Base-by-base conservation (phyloP, 2,888 invertebrate species). In the Desoria tigrina region DNA sequence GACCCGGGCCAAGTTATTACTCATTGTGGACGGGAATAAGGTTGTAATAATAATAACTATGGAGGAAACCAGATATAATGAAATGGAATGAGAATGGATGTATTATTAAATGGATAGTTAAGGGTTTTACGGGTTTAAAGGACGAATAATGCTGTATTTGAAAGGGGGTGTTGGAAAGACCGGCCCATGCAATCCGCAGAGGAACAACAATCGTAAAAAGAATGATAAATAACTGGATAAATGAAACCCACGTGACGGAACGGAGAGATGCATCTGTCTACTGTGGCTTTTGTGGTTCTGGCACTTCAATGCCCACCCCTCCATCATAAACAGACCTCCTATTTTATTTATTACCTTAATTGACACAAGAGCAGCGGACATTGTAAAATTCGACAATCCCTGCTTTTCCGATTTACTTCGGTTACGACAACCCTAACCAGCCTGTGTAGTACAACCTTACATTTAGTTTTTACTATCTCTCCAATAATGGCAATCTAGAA, bases 331-430 rank as follows among this genome's bases (percentile, higher is more conserved):
- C 75, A 75, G 73, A 73, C 74, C 74, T 72, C 71, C 73, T 74
- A 67, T 69, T 71, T 75, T 74, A 75, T 75, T 75, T 75, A 75
- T 75, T 73, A 68, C 72, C 74, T 75, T 74, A 73, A 74, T 75
- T 75, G 75, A 74, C 71, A 72, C 74, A 72, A 68, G 66, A 70
- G 32, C 32, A 32, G 32, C 32, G 32, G 32, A 32, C 32, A 32
- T 32, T 32, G 32, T 32, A 32, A 32, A 32, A 32, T 32, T 32
- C 6, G 4, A 32, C 32, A 7, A n/a, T n/a, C n/a, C n/a, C n/a
- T n/a, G n/a, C n/a, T n/a, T n/a, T n/a, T n/a, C n/a, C n/a, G n/a
- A n/a, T n/a, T n/a, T n/a, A n/a, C n/a, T n/a, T n/a, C n/a, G n/a
- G n/a, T n/a, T n/a, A n/a, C n/a, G n/a, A n/a, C n/a, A n/a, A n/a